phyloP scores from a whole-genome alignment of 2,113 vertebrate genomes.

The Natator depressus region DNA sequence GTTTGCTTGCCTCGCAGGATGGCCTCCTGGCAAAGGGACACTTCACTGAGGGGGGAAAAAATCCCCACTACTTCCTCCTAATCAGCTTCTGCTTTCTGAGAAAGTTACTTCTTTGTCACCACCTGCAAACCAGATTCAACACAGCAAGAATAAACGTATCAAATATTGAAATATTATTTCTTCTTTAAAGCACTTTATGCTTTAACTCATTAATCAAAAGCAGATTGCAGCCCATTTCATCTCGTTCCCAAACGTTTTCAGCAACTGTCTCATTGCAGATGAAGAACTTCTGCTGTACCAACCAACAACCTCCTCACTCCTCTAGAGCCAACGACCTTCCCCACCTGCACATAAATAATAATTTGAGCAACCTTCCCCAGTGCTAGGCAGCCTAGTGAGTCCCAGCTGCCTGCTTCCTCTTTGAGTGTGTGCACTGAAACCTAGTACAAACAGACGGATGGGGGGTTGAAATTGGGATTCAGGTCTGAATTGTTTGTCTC shows the following conservation, averaged over 20 bases:
- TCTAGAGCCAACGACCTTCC: not conserved
- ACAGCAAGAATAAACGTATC: constrained; percentile 11
- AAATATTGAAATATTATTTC: not conserved
- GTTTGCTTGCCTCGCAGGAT: not conserved
- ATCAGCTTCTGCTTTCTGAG: not conserved
- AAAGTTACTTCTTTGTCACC: constrained; percentile 4
- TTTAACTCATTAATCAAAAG: not conserved
- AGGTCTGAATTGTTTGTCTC: not conserved
- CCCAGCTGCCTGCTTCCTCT: not conserved
- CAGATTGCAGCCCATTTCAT: not conserved
- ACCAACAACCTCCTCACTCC: not conserved
- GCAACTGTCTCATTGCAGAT: not conserved
- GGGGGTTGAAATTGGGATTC: not conserved
- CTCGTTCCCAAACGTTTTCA: not conserved
- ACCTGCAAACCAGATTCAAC: not conserved
- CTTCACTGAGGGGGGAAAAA: not conserved
- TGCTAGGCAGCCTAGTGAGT: not conserved
- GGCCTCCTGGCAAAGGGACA: not conserved
- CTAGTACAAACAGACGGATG: not conserved
- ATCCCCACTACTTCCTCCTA: not conserved
- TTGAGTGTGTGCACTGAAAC: not conserved
- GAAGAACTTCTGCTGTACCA: not conserved
- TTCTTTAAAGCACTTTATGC: not conserved
- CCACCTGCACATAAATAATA: not conserved
- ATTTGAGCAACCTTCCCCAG: not conserved